Conservation (phyloP, 2,113 vertebrate species). For the Polyodon spathula region DNA sequence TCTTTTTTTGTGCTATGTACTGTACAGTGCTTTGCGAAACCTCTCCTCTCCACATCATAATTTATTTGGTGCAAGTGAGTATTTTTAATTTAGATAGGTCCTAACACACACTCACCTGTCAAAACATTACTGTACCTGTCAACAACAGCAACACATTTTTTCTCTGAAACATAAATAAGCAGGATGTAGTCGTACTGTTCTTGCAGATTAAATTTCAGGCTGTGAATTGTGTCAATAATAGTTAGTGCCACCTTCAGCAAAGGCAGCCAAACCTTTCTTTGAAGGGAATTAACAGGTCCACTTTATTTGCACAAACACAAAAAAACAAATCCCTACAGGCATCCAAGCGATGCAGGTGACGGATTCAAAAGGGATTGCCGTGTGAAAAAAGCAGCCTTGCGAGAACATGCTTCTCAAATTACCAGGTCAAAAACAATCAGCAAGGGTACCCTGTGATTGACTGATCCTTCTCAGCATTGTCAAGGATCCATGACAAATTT, state of each 20-base stretch:
- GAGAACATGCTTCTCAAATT: conserved; percentile 55
- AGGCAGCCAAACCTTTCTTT: conserved; percentile 26
- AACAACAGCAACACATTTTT: no score
- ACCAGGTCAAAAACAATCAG: conserved; percentile 65
- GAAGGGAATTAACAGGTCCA: conserved; percentile 27
- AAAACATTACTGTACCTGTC: no score
- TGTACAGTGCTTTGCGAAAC: no score
- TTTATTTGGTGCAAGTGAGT: no score
- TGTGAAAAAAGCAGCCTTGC: conserved; percentile 57
- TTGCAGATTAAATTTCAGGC: conserved; percentile 32
- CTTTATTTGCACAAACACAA: conserved; percentile 40
- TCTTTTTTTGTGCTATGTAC: no score
- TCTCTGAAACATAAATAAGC: conserved; percentile 16
- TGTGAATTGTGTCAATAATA: conserved; percentile 24
- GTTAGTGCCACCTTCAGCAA: conserved; percentile 22
- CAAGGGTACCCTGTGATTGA: conserved; percentile 42
- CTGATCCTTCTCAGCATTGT: conserved; percentile 39
- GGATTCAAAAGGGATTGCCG: conserved; percentile 56
- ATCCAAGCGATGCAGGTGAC: conserved; percentile 55
- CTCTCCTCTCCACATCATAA: no score
- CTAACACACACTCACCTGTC: no score
- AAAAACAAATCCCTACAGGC: conserved; percentile 30
- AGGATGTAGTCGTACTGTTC: conserved; percentile 17
- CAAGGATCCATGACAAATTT: conserved; percentile 39
- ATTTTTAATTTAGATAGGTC: no score